A percentile compares a stretch with the other conserved stretches of the same genome.
Conservation (phyloP, 2,888 invertebrate genomes). For the Melipona bicolor region DNA sequence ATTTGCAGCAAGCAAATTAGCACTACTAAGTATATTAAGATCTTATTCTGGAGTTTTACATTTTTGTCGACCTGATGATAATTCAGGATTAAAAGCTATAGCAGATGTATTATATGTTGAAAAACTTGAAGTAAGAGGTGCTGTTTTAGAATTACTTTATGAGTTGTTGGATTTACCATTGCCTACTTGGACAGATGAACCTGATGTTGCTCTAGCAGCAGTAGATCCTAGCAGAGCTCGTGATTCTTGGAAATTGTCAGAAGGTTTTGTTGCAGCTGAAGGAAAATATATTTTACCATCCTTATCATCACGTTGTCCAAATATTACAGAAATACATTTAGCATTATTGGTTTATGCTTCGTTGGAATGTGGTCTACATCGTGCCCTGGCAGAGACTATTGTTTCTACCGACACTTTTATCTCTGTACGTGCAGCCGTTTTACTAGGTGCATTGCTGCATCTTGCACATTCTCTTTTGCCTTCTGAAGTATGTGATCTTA, state of each 20-base stretch:
- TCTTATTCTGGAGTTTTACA: conserved; percentile 97
- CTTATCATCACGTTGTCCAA: conserved; percentile 93
- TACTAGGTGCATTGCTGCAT: conserved; percentile 94
- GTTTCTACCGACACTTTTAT: conserved; percentile 95
- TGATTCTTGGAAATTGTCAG: conserved; percentile 94
- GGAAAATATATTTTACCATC: conserved; percentile 94
- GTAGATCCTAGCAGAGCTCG: conserved; percentile 90
- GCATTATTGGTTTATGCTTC: conserved; percentile 95
- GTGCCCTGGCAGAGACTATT: conserved; percentile 96
- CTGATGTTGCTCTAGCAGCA: conserved; percentile 93
- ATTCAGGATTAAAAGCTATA: conserved; percentile 91
- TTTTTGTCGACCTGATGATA: conserved; percentile 92
- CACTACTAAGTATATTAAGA: conserved; percentile 92
- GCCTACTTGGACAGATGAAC: conserved; percentile 97
- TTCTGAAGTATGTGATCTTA: conserved; percentile 92
- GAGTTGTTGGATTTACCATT: conserved; percentile 94
- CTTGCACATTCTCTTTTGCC: conserved; percentile 94
- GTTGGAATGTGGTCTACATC: conserved; percentile 93
- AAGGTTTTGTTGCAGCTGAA: conserved; percentile 98
- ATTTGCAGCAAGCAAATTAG: conserved; percentile 93
- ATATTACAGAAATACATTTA: conserved; percentile 95
- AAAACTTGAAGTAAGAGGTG: conserved; percentile 95
- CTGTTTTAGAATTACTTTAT: conserved; percentile 95
- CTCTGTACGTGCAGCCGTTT: conserved; percentile 95
- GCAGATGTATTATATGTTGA: conserved; percentile 93